Evolutionary conservation across 2,113 vertebrate species (phyloP).

Genomic region (Otocyon megalotis): DNA sequence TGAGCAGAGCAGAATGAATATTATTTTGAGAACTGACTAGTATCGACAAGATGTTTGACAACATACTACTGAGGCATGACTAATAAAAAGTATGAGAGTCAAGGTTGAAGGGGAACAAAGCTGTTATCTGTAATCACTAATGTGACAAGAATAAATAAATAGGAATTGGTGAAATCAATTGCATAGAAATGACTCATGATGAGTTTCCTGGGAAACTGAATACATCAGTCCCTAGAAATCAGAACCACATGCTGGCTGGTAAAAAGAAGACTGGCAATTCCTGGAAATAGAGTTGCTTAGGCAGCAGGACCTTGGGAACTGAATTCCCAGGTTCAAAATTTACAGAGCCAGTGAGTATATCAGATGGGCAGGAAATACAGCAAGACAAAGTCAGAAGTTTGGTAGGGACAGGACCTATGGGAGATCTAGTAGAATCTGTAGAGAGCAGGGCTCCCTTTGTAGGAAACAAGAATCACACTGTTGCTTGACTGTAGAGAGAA

Average conservation of each 20-base stretch:
- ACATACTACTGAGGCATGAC: constrained; percentile 27
- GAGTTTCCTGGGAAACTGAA: constrained; percentile 41
- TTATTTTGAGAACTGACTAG: constrained; percentile 17
- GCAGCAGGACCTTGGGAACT: not conserved
- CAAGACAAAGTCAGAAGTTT: not conserved
- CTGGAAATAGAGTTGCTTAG: not conserved
- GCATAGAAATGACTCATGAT: constrained; percentile 42
- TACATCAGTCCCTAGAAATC: not conserved
- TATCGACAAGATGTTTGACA: constrained; percentile 57
- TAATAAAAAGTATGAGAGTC: constrained; percentile 49
- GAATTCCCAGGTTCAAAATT: not conserved
- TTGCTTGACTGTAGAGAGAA: not conserved
- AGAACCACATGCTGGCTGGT: not conserved
- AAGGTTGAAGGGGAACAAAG: not conserved
- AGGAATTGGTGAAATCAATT: constrained; percentile 27
- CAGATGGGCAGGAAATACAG: not conserved
- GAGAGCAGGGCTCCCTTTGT: not conserved
- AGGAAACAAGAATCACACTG: too few relatives aligned
- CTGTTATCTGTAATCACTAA: constrained; percentile 55
- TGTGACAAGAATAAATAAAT: constrained; percentile 54
- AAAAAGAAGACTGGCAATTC: not conserved
- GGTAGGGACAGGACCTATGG: not conserved
- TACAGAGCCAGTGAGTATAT: not conserved
- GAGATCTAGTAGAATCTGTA: not conserved
- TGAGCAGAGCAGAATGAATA: not conserved